A percentile compares a stretch with the other conserved stretches of the same genome.
Evolutionary conservation across 2,113 vertebrate genomes (phyloP).

Genomic region (Pipra filicauda): DNA sequence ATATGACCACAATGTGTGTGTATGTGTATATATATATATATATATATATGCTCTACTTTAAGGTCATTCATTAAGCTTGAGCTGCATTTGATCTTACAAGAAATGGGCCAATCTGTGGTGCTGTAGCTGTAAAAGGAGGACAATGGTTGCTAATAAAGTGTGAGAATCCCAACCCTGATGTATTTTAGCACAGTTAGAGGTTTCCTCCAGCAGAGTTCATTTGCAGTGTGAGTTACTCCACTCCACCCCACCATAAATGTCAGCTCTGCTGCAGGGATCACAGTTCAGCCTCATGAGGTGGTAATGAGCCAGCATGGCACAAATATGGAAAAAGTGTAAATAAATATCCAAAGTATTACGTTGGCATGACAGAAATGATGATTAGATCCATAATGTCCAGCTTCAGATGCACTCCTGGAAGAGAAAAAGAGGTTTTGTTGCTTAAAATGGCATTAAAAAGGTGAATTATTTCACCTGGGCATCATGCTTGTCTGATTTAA

Average conservation of each 20-base stretch:
- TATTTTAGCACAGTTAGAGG: not conserved
- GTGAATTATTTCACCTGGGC: not conserved
- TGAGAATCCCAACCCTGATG: not conserved
- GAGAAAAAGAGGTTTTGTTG: not conserved
- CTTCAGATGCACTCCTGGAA: not conserved
- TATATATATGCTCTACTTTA: not conserved
- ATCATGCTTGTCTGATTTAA: not conserved
- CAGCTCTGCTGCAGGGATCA: not conserved
- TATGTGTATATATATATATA: too few species aligned
- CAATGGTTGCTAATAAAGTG: fast-evolving
- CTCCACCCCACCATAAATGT: not conserved
- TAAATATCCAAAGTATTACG: not conserved
- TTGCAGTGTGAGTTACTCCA: not conserved
- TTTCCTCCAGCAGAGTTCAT: not conserved
- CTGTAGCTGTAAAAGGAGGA: not conserved
- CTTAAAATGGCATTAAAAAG: not conserved
- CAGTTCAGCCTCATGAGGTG: not conserved
- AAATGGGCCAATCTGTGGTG: not conserved
- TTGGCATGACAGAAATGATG: fast-evolving
- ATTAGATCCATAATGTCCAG: not conserved
- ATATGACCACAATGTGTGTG: too few species aligned
- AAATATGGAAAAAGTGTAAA: not conserved
- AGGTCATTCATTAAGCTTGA: not conserved
- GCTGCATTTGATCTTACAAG: fast-evolving
- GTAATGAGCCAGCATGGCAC: not conserved